phyloP scores from a whole-genome alignment of 2,113 vertebrate species.

The Malurus alboscapulatus region DNA sequence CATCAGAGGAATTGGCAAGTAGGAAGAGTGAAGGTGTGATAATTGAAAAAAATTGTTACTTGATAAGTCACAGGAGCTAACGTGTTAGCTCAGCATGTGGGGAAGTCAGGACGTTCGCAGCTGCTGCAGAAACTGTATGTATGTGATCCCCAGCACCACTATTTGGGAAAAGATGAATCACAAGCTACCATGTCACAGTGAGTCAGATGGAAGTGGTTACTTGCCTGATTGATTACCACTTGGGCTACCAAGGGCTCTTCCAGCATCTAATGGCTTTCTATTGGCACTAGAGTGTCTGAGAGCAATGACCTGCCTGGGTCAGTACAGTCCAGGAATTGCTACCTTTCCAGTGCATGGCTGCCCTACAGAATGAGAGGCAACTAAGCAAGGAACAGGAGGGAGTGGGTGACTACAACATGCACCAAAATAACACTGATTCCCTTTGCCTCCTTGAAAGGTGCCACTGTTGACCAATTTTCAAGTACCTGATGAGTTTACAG shows the following conservation, averaged over 20 bases:
- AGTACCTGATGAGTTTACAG: constrained; percentile 12
- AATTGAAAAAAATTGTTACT: constrained; percentile 78
- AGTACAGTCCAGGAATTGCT: constrained; percentile 11
- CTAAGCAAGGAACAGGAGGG: neutral
- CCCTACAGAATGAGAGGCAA: neutral
- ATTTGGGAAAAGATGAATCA: constrained; percentile 75
- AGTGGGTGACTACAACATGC: rapidly evolving
- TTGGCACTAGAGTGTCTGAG: constrained; percentile 39
- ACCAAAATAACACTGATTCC: neutral
- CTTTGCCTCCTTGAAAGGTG: neutral
- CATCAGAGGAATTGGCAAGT: constrained; percentile 61
- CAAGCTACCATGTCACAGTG: constrained; percentile 71
- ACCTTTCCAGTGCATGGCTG: rapidly evolving
- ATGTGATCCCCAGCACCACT: constrained; percentile 68
- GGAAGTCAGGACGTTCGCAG: constrained; percentile 71
- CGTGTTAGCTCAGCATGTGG: constrained; percentile 59
- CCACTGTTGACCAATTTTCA: constrained; percentile 36
- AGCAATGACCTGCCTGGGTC: constrained; percentile 56
- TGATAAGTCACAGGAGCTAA: constrained; percentile 69
- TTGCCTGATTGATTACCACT: constrained; percentile 76
- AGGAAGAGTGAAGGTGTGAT: constrained; percentile 72
- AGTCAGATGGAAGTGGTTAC: constrained; percentile 78
- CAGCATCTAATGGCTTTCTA: constrained; percentile 67
- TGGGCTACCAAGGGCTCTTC: constrained; percentile 70
- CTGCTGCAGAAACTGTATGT: constrained; percentile 50